Conservation (phyloP, 2,888 invertebrate genomes). For the Abrostola triplasia region DNA sequence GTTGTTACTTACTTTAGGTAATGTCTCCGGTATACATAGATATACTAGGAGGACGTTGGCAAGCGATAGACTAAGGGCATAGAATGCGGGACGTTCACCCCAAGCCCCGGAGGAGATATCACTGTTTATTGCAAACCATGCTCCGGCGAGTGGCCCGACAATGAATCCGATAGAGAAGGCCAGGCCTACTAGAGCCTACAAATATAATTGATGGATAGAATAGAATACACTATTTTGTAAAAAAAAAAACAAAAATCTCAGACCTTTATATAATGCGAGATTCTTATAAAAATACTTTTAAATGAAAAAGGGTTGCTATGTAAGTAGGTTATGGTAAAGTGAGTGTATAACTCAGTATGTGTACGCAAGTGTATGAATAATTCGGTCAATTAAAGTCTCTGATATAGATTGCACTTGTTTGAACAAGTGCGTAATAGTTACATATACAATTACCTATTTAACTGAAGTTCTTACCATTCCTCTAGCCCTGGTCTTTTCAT, state of each 20-base stretch:
- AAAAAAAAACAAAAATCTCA: not conserved
- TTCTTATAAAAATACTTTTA: too few species aligned
- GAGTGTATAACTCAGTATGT: too few species aligned
- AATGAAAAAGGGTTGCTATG: too few species aligned
- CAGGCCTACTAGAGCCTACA: slow-evolving; percentile 97
- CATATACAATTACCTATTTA: not conserved
- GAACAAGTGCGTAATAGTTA: not conserved
- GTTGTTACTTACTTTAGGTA: slow-evolving; percentile 89
- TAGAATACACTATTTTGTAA: not conserved
- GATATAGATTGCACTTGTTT: not conserved
- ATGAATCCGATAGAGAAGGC: slow-evolving; percentile 99
- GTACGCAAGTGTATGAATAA: too few species aligned
- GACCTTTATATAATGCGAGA: not conserved
- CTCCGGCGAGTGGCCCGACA: slow-evolving; percentile 98
- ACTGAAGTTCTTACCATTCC: slow-evolving; percentile 93
- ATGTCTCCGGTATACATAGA: slow-evolving; percentile 94
- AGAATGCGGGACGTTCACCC: slow-evolving; percentile 94
- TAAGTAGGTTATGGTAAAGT: too few species aligned
- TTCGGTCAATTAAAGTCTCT: too few species aligned
- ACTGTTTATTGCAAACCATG: slow-evolving; percentile 93
- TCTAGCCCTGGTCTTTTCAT: slow-evolving; percentile 94
- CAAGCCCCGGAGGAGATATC: slow-evolving; percentile 89
- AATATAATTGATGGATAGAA: slow-evolving; percentile 45
- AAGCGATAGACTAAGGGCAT: slow-evolving; percentile 92
- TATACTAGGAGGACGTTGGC: slow-evolving; percentile 93